A percentile compares a stretch with the other conserved stretches of the same genome.
Conservation (phyloP, 2,113 vertebrate species). For the Cryptotis parvus region DNA sequence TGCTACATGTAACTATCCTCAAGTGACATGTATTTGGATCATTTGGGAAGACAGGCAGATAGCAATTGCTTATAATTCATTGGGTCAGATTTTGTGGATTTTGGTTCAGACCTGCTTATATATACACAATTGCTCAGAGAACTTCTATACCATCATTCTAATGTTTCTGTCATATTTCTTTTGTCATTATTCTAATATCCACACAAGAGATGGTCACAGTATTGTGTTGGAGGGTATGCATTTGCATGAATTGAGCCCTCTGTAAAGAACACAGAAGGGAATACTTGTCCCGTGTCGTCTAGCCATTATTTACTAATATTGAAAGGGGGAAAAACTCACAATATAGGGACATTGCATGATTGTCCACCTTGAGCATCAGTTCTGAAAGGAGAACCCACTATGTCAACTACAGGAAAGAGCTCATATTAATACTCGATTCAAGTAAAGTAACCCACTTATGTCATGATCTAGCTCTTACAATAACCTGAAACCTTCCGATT, state of each 20-base stretch:
- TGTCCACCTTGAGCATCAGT: constrained; percentile 38
- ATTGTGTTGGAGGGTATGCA: constrained; percentile 25
- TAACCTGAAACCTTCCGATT: constrained; percentile 48
- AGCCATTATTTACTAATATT: constrained; percentile 50
- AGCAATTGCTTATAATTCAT: background rate
- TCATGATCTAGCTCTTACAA: constrained; percentile 56
- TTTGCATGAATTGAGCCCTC: constrained; percentile 54
- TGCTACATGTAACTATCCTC: background rate
- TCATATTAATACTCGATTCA: constrained; percentile 50
- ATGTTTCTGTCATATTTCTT: background rate
- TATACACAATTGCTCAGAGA: constrained; percentile 52
- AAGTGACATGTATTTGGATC: background rate
- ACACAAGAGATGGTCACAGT: constrained; percentile 57
- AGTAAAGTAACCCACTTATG: constrained; percentile 51
- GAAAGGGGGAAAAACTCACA: background rate
- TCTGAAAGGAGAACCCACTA: constrained; percentile 62
- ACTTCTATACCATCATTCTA: background rate
- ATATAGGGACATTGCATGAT: background rate
- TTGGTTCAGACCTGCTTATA: constrained; percentile 24
- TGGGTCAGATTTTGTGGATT: constrained; percentile 25
- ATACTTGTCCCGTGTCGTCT: constrained; percentile 60
- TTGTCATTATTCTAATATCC: constrained; percentile 15
- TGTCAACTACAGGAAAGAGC: constrained; percentile 63
- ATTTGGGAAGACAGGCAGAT: constrained; percentile 46
- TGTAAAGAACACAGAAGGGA: constrained; percentile 60